These are phyloP conservation scores for Venturia canescens DNA, from an alignment of 1,140 invertebrate species.

Conservation along the genomic window DNA sequence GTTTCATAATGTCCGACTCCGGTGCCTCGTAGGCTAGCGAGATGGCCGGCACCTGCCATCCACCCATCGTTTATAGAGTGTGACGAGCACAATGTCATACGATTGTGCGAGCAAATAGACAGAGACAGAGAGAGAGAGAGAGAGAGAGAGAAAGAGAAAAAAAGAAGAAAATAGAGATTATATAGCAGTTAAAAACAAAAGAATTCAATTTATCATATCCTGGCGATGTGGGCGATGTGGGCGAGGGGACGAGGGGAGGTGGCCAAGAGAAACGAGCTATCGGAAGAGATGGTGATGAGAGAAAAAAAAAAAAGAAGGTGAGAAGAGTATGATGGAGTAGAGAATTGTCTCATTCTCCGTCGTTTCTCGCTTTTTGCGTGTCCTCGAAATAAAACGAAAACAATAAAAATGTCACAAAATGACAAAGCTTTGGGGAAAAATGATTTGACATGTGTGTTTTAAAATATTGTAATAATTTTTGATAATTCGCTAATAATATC, in stretches of 20 bases:
- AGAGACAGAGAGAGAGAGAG: slow-evolving; percentile 35
- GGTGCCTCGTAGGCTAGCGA: slow-evolving; percentile 97
- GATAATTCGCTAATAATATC: not conserved
- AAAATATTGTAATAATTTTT: no score
- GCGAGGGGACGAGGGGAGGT: not conserved
- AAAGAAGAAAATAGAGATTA: slow-evolving; percentile 12
- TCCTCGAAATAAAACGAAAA: no score
- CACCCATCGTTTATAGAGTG: slow-evolving; percentile 76
- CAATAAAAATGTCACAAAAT: not conserved
- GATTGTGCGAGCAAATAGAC: slow-evolving; percentile 51
- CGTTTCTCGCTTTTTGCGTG: no score
- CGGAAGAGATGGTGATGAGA: no score
- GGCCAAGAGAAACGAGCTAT: not conserved
- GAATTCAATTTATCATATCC: not conserved
- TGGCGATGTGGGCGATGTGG: not conserved
- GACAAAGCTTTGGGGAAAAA: not conserved
- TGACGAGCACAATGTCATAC: slow-evolving; percentile 49
- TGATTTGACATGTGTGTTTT: no score
- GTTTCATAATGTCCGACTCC: slow-evolving; percentile 98
- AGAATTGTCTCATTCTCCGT: not conserved
- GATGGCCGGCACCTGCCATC: slow-evolving; percentile 93
- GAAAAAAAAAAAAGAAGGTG: no score
- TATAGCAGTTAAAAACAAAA: slow-evolving; percentile 25
- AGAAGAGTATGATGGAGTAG: no score
- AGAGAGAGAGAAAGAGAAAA: slow-evolving; percentile 7